Conservation (phyloP, 2,797 vertebrate species). For the Pipistrellus kuhlii region DNA sequence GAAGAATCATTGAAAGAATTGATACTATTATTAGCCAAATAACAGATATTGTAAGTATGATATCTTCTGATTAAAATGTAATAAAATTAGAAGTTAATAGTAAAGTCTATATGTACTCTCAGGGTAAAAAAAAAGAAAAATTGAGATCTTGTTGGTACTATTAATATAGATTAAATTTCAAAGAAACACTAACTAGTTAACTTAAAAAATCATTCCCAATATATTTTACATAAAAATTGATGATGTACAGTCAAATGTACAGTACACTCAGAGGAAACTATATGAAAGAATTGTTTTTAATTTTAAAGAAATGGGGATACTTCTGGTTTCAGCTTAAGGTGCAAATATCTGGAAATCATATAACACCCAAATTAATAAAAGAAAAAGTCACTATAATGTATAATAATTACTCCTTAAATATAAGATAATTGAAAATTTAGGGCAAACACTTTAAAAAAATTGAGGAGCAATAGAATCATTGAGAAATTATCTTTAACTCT, state of each 20-base stretch:
- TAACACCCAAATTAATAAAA: neutral
- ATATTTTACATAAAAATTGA: conserved; percentile 24
- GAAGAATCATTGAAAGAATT: neutral
- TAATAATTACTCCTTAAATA: neutral
- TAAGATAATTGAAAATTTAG: neutral
- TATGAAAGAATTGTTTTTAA: neutral
- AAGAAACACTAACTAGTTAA: neutral
- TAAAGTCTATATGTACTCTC: neutral
- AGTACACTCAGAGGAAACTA: neutral
- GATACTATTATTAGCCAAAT: neutral
- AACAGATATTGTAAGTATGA: neutral
- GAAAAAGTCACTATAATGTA: neutral
- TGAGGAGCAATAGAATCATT: neutral
- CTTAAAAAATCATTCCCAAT: neutral
- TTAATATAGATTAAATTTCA: neutral
- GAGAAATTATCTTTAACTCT: neutral
- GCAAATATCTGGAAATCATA: neutral
- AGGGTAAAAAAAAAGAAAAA: neutral
- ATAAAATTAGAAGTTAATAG: conserved; percentile 8
- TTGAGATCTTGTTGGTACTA: neutral
- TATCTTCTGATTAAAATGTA: neutral
- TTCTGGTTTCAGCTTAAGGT: neutral
- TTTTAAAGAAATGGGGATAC: neutral
- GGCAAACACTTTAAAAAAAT: neutral
- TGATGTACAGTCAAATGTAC: neutral